Conservation (phyloP, 2,888 invertebrate species). For the Heliconius sara region DNA sequence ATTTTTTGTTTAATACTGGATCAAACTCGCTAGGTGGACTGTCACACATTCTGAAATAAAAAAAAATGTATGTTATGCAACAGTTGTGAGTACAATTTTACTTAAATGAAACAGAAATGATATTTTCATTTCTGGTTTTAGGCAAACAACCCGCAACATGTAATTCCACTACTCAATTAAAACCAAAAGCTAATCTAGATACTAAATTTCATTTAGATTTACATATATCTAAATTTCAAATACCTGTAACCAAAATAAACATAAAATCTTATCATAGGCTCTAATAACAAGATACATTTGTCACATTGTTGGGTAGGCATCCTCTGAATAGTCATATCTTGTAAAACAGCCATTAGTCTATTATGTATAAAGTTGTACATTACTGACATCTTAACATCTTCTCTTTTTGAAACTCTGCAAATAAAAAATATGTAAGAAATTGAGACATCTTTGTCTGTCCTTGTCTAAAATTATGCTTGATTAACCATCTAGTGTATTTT, state of each 20-base stretch:
- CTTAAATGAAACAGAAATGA: too few relatives aligned
- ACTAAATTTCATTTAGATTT: not conserved
- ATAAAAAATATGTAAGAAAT: not conserved
- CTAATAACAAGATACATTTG: slow-evolving; percentile 85
- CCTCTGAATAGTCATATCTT: slow-evolving; percentile 91
- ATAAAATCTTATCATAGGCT: slow-evolving; percentile 90
- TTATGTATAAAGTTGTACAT: slow-evolving; percentile 91
- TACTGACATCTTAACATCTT: slow-evolving; percentile 64
- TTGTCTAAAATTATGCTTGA: too few relatives aligned
- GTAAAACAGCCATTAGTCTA: slow-evolving; percentile 89
- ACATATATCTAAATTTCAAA: not conserved
- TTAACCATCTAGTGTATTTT: too few relatives aligned
- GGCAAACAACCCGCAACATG: too few relatives aligned
- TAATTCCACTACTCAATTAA: too few relatives aligned
- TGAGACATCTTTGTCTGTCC: not conserved
- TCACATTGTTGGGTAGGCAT: slow-evolving; percentile 64
- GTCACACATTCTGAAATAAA: slow-evolving; percentile 84
- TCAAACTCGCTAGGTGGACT: slow-evolving; percentile 85
- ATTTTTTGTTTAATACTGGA: slow-evolving; percentile 87
- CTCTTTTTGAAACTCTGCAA: slow-evolving; percentile 63
- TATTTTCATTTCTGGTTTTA: too few relatives aligned
- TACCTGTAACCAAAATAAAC: slow-evolving; percentile 88
- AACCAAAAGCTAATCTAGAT: too few relatives aligned
- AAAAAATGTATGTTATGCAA: not conserved
- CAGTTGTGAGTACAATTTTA: too few relatives aligned